phyloP scores from a whole-genome alignment of 2,797 vertebrate species.

The Propithecus deckenii region DNA sequence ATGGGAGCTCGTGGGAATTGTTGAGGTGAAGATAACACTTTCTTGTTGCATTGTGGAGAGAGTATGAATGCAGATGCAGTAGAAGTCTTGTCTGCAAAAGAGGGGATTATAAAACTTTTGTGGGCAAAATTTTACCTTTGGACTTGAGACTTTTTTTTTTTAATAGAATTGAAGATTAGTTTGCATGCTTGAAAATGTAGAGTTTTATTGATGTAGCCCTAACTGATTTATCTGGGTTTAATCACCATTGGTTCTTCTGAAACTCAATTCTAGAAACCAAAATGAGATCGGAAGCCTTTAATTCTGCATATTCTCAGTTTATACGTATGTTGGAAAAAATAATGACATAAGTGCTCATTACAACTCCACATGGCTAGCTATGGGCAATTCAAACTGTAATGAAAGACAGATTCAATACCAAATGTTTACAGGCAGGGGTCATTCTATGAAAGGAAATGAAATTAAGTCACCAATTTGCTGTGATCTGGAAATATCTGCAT shows the following conservation, averaged over 20 bases:
- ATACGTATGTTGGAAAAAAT: not conserved
- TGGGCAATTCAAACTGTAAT: slow-evolving; percentile 37
- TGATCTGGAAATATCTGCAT: slow-evolving; percentile 53
- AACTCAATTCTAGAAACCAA: not conserved
- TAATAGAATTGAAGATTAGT: not conserved
- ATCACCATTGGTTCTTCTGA: not conserved
- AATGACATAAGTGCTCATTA: slow-evolving; percentile 4
- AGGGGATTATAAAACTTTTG: not conserved
- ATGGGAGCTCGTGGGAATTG: not conserved
- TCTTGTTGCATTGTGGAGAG: not conserved
- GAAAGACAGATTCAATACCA: slow-evolving; percentile 6
- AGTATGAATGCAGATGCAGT: not conserved
- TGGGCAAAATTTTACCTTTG: not conserved
- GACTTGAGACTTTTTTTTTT: not conserved
- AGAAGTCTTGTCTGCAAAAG: not conserved
- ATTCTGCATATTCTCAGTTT: slow-evolving; percentile 24
- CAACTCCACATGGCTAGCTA: not conserved
- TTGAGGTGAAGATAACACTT: not conserved
- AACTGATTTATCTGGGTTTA: not conserved
- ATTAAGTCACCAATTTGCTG: slow-evolving; percentile 29
- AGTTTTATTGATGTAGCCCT: not conserved
- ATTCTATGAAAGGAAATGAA: slow-evolving; percentile 1
- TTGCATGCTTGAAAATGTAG: not conserved
- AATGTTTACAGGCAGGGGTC: not conserved
- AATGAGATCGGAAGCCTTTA: not conserved